Percentiles rank a stretch among this genome's conserved stretches.
These are phyloP conservation scores for Mormyrus lacerda DNA, from an alignment of 2,113 vertebrate species.

Conservation along the genomic window DNA sequence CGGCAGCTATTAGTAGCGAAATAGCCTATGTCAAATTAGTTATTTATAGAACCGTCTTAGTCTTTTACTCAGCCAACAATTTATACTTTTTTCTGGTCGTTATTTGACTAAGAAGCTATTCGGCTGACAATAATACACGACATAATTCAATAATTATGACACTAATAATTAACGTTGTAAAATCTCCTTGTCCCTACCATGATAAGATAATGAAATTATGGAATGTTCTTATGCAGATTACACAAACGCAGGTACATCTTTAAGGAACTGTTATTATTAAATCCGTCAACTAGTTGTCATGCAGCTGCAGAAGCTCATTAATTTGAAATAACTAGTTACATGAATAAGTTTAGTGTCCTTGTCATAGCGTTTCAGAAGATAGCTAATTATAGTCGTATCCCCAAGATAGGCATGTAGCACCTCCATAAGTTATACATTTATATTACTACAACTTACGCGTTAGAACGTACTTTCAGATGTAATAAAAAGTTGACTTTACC, in stretches of 20 bases:
- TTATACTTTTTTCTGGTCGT: background rate
- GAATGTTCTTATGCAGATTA: background rate
- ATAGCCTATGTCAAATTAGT: background rate
- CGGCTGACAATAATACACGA: background rate
- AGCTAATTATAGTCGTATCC: background rate
- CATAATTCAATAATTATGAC: background rate
- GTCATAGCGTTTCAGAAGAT: background rate
- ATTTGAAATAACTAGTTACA: background rate
- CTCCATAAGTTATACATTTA: background rate
- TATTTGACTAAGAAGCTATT: background rate
- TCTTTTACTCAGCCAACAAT: background rate
- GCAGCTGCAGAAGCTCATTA: background rate
- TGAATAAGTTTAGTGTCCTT: background rate
- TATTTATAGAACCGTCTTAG: background rate
- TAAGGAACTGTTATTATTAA: background rate
- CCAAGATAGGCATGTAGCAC: no score
- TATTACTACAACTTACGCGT: background rate
- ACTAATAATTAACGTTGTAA: background rate
- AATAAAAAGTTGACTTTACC: background rate
- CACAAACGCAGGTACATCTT: background rate
- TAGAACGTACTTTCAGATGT: background rate
- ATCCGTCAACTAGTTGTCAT: background rate
- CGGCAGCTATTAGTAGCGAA: background rate
- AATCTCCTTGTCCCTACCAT: background rate
- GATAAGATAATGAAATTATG: background rate